phyloP scores from a whole-genome alignment of 2,797 vertebrate genomes.

The Bucorvus abyssinicus region DNA sequence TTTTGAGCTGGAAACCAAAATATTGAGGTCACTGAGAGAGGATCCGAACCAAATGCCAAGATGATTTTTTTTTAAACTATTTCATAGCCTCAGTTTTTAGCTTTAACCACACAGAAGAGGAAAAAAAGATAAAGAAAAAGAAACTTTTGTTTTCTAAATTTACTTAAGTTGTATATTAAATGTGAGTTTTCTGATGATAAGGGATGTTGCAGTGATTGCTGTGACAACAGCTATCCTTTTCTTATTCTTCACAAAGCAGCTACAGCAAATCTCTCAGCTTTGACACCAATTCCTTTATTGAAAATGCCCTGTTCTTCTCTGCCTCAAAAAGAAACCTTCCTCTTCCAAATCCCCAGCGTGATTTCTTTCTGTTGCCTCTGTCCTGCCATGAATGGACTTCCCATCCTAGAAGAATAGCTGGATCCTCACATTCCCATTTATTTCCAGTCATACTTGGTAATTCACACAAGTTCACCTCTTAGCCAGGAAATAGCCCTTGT shows the following conservation, averaged over 20 bases:
- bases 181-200: neutral
- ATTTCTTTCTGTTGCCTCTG: neutral
- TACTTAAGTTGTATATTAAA: neutral
- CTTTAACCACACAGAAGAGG: neutral
- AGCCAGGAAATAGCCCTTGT: neutral
- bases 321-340: neutral
- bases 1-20: neutral
- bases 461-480: neutral
- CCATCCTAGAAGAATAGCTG: neutral
- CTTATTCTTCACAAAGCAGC: neutral
- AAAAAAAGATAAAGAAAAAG: neutral
- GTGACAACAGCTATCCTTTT: neutral
- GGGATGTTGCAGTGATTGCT: neutral
- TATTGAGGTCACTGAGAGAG: neutral
- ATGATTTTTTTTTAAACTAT: neutral
- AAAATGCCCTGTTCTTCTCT: neutral
- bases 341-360: neutral
- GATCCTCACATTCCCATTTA: neutral
- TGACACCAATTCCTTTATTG: neutral
- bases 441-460: neutral
- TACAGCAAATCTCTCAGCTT: neutral
- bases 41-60: neutral
- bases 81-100: neutral
- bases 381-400: neutral
- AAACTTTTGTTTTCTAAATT: neutral